Evolutionary conservation across 2,888 invertebrate species (phyloP).

Genomic region (Drosophila prolongata): DNA sequence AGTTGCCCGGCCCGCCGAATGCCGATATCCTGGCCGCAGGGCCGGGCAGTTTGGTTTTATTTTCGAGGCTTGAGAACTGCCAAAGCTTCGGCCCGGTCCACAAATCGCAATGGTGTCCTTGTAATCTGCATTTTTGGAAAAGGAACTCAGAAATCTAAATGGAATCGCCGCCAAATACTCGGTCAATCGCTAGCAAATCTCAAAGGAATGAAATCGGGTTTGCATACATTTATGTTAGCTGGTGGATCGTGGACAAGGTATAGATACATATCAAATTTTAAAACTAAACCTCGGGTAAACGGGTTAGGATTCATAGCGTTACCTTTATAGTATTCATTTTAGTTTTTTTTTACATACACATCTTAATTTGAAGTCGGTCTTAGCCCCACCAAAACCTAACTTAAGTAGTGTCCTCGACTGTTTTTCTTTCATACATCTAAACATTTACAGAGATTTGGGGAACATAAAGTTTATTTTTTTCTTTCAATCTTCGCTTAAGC

Average conservation of each 20-base stretch:
- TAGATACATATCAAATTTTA: constrained; percentile 39
- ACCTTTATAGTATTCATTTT: constrained; percentile 44
- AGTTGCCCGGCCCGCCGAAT: constrained; percentile 40
- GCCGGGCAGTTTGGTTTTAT: constrained; percentile 87
- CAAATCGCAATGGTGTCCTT: constrained; percentile 27
- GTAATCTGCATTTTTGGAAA: too few species aligned
- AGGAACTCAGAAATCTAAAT: constrained; percentile 9
- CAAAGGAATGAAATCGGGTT: constrained; percentile 55
- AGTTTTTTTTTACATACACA: constrained; percentile 62
- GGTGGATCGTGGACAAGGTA: constrained; percentile 28
- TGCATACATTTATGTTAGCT: constrained; percentile 29
- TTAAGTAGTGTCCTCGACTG: constrained; percentile 56
- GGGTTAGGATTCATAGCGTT: constrained; percentile 49
- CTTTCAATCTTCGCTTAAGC: constrained; percentile 16
- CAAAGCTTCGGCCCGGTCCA: constrained; percentile 82
- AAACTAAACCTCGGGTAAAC: constrained; percentile 58
- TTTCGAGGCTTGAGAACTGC: constrained; percentile 89
- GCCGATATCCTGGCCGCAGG: constrained; percentile 13
- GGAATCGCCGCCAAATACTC: constrained; percentile 11
- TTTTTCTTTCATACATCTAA: constrained; percentile 64
- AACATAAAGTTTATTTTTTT: constrained; percentile 54
- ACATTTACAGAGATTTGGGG: constrained; percentile 71
- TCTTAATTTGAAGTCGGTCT: constrained; percentile 53
- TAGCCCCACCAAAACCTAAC: constrained; percentile 62
- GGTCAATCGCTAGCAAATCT: constrained; percentile 45